A percentile compares a stretch with the other conserved stretches of the same genome.
Conservation (phyloP, 2,797 vertebrate genomes). For the Cheirogaleus major region DNA sequence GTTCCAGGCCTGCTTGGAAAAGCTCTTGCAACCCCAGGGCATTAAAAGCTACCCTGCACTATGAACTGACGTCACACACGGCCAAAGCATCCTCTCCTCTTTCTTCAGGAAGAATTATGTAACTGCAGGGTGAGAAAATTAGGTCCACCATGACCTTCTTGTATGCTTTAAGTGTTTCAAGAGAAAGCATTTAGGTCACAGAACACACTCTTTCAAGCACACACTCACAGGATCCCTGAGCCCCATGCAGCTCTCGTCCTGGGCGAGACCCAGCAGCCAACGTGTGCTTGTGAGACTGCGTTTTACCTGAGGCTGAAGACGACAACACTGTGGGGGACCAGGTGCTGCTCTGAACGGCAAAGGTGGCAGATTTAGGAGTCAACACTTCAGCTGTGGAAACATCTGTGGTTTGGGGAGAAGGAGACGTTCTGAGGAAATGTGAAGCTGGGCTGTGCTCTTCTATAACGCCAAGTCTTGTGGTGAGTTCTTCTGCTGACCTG, state of each 20-base stretch:
- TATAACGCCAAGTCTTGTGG: constrained; percentile 71
- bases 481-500: constrained; percentile 79
- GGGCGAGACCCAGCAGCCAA: background rate
- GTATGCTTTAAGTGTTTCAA: background rate
- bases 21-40: background rate
- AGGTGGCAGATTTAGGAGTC: constrained; percentile 78
- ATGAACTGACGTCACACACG: background rate
- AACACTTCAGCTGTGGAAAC: constrained; percentile 74
- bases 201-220: background rate
- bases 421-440: constrained; percentile 75
- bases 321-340: background rate
- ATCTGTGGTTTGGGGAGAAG: constrained; percentile 74
- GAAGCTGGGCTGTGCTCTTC: constrained; percentile 67
- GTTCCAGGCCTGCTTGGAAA: background rate
- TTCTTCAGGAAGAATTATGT: background rate
- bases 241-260: background rate
- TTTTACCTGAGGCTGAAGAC: constrained; percentile 84
- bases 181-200: background rate
- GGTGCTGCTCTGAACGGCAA: constrained; percentile 71
- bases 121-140: background rate
- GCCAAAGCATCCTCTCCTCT: background rate
- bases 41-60: background rate
- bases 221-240: background rate
- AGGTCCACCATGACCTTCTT: background rate
- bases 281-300: background rate